Evolutionary conservation across 1,140 invertebrate genomes (phyloP), one percentile per base, ranked within the genome.

Genomic region (Trachymyrmex septentrionalis): DNA sequence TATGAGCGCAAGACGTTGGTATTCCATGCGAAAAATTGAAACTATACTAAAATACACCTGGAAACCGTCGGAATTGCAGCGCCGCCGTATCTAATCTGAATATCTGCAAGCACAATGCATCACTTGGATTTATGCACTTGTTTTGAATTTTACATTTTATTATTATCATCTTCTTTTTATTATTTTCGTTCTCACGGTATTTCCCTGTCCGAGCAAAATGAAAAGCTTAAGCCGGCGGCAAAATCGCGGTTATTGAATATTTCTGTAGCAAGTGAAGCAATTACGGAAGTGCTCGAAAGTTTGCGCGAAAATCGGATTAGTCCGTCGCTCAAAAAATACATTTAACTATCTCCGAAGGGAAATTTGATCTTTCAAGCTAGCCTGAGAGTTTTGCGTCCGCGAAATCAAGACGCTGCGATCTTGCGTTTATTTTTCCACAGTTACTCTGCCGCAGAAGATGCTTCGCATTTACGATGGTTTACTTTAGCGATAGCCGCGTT

Each of bases 231-330:
- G 19, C 14, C n/a, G 64, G 10, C 48, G 21, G 21, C 34, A 12
- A 57, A 27, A 4, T 24, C 66, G 50, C 66, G 19, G 21, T 59
- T 81, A 24, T 55, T 38, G 77, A 82, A 50, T 44, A 73, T 84
- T 73, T 75, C 38, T 61, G 24, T 84, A 84, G 63, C 57, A 75
- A 61, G 69, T 48, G n/a, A 30, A 63, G 80, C 59, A 61, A 72
- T 82, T 82, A 72, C 14, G 27, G n/a, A 81, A 81, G 64, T 81
- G 63, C 30, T 34, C 16, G n/a, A 21, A 71, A 71, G 78, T 81
- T 59, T 3, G n/a, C 14, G 77, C 61, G 14, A 21, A 72, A 73
- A 59, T 48, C 55, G 3, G 57, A 84, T 84, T 84, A 75, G 44
- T 61, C 7, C 53, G 53, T 48, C 24, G 69, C n/a, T 84, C n/a